Conservation (phyloP, 2,888 invertebrate genomes). For the Eilema caniola region DNA sequence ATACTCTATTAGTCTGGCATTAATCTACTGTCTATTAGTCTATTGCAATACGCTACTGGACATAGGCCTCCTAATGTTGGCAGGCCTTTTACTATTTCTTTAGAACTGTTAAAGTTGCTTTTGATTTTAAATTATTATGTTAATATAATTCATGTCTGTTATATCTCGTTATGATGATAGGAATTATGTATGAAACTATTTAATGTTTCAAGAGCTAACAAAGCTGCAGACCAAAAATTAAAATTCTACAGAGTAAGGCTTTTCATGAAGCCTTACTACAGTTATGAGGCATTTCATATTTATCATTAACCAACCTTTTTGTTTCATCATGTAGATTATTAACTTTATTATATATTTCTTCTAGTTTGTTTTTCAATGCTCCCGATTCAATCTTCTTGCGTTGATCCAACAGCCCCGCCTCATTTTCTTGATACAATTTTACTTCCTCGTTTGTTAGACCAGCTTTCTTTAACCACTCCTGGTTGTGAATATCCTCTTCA, state of each 20-base stretch:
- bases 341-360: conserved; percentile 70
- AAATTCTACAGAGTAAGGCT: not conserved
- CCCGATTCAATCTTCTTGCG: conserved; percentile 69
- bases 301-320: conserved; percentile 57
- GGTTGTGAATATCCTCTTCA: conserved; percentile 70
- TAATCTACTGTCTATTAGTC: too few species aligned
- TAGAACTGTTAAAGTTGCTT: too few species aligned
- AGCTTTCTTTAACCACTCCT: conserved; percentile 79
- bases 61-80: too few species aligned
- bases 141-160: too few species aligned
- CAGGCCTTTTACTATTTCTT: too few species aligned
- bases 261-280: not conserved
- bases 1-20: too few species aligned
- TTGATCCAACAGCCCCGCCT: conserved; percentile 69
- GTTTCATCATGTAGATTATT: conserved; percentile 55
- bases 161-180: too few species aligned
- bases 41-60: too few species aligned
- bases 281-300: not conserved
- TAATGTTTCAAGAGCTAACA: too few species aligned
- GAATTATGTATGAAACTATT: too few species aligned
- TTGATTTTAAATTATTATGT: too few species aligned
- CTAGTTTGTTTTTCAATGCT: conserved; percentile 66
- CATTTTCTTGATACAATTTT: conserved; percentile 79
- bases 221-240: too few species aligned
- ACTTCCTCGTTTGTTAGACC: conserved; percentile 83